phyloP scores from a whole-genome alignment of 2,113 vertebrate species.

The Pionites leucogaster region DNA sequence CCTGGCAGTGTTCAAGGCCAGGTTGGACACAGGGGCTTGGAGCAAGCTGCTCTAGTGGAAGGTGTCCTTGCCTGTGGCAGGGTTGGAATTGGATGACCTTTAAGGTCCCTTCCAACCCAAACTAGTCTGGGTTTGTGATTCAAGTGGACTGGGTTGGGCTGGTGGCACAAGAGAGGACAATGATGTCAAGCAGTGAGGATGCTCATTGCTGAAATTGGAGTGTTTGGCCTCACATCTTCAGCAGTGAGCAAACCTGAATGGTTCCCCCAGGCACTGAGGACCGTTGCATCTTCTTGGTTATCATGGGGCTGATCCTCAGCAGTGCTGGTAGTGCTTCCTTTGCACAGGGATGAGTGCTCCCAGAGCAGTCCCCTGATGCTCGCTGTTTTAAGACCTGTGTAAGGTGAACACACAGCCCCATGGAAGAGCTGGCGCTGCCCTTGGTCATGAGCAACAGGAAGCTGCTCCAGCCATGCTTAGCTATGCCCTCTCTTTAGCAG shows the following conservation, averaged over 20 bases:
- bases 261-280: background rate
- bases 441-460: accelerated
- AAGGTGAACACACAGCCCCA: background rate
- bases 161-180: background rate
- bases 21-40: too few species aligned
- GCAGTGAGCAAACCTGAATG: accelerated
- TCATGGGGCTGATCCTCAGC: background rate
- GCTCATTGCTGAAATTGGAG: background rate
- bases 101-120: background rate
- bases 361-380: background rate
- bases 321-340: accelerated
- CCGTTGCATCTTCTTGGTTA: accelerated
- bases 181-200: background rate
- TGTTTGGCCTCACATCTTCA: background rate
- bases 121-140: background rate
- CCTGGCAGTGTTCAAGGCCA: too few species aligned
- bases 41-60: background rate
- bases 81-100: background rate
- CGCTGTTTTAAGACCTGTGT: background rate
- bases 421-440: background rate
- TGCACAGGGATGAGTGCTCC: accelerated
- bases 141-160: background rate
- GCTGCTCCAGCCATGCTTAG: accelerated
- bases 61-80: background rate
- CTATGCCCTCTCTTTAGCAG: background rate